Evolutionary conservation across 2,113 vertebrate genomes (phyloP), one percentile per base, ranked within the genome.

Genomic region (Pseudorasbora parva): DNA sequence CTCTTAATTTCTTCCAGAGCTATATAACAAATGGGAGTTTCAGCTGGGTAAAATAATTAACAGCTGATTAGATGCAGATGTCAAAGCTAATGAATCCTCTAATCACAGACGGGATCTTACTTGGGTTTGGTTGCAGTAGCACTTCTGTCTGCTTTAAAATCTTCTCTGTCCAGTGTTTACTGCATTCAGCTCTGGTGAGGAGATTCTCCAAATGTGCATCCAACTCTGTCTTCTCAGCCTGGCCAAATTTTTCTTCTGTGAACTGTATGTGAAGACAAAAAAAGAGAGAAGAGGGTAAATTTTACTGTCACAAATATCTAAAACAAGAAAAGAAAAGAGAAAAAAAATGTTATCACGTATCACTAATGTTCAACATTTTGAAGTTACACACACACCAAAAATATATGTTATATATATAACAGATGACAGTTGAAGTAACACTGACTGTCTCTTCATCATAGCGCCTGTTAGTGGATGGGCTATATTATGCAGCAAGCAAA

Each of bases 91-190:
- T 7, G 6, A 73, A 47, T 25, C 43, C 25, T 47, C 41, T 25
- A 7, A 47, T 15, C 69, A 73, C 10, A 47, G 69, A 19, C 51
- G n/a, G 5, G 6, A 30, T 79, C 96, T 95, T 96, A 99, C 98
- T 99, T 91, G 98, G 98, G 91, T 99, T 99, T 89, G 98, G 98
- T 87, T 99, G 98, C 81, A 99, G 78, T 83, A 99, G 90, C 6
- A 99, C 96, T 89, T 99, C 98, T 5, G 98, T 99, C 91, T 99
- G 98, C 87, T 96, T 99, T 95, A 99, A 94, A 80, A 99, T 97
- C 93, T 94, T 97, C 87, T 99, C 98, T 64, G 98, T 98, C 97
- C 97, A 99, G 81, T 94, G 89, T 91, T 98, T 99, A 86, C 97
- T 99, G 93, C 93, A 96, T 92, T 99, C 98, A 84, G 98, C 98